Conservation (phyloP, 2,113 vertebrate genomes). For the Salvator merianae region DNA sequence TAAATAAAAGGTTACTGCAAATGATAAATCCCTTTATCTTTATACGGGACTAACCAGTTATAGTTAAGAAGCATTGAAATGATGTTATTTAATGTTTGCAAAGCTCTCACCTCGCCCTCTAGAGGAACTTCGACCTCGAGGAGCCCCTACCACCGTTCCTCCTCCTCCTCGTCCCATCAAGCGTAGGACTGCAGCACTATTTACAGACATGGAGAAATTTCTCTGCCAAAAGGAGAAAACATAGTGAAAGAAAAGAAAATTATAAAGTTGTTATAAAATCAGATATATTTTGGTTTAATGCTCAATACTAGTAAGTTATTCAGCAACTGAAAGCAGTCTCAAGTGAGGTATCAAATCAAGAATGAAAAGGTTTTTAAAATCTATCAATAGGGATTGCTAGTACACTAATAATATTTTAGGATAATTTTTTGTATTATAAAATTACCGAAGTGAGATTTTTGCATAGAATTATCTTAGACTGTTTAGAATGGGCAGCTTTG, state of each 20-base stretch:
- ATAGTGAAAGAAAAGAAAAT: conserved; percentile 13
- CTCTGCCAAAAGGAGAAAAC: conserved; percentile 81
- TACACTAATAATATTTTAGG: not conserved
- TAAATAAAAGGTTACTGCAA: not conserved
- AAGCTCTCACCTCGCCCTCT: conserved; percentile 91
- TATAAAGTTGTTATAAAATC: not conserved
- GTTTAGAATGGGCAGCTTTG: not conserved
- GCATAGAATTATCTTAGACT: not conserved
- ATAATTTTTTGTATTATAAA: not conserved
- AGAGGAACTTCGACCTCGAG: conserved; percentile 97
- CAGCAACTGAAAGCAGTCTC: not conserved
- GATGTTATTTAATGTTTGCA: not conserved
- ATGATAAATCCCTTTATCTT: not conserved
- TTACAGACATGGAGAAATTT: conserved; percentile 99
- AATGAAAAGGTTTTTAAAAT: not conserved
- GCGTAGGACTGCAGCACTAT: conserved; percentile 94
- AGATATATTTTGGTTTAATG: conserved; percentile 7
- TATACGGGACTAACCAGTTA: not conserved
- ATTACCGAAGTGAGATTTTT: not conserved
- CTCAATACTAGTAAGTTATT: not conserved
- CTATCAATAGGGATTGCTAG: not conserved
- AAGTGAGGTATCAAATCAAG: not conserved
- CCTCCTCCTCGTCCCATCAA: conserved; percentile 86
- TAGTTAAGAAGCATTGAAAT: not conserved
- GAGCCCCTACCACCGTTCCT: conserved; percentile 89